Evolutionary conservation across 2,113 vertebrate species (phyloP).

Genomic region (Lepus timidus): DNA sequence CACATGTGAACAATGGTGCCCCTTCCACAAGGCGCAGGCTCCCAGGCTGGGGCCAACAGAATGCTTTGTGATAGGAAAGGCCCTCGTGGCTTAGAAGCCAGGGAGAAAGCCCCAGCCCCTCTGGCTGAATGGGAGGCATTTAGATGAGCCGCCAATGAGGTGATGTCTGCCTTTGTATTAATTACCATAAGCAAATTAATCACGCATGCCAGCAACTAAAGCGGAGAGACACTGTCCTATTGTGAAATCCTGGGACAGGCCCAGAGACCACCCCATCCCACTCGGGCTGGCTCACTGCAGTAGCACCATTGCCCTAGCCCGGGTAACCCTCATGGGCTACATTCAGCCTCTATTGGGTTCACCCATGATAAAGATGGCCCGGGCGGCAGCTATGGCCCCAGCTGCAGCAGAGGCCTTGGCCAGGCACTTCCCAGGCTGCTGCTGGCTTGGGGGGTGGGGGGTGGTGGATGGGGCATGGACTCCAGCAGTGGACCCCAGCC

Average conservation of each 20-base stretch:
- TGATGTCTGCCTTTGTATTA: constrained; percentile 54
- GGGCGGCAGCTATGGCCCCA: too few relatives aligned
- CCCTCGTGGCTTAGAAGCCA: not conserved
- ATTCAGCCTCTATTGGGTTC: not conserved
- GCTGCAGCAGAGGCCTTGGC: not conserved
- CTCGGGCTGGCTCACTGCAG: not conserved
- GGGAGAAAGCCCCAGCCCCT: not conserved
- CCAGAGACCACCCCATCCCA: not conserved
- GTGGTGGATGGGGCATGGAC: too few relatives aligned
- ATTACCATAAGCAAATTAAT: constrained; percentile 59
- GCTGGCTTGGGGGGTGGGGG: too few relatives aligned
- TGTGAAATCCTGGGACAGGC: not conserved
- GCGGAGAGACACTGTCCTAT: not conserved
- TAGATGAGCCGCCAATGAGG: constrained; percentile 18
- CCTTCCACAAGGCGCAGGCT: not conserved
- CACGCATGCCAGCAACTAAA: not conserved
- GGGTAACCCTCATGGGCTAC: rapidly evolving
- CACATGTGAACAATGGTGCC: not conserved
- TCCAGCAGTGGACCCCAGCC: not conserved
- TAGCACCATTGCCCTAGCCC: not conserved
- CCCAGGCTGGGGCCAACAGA: not conserved
- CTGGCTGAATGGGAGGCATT: not conserved
- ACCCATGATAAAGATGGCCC: too few relatives aligned
- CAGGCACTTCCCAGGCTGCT: not conserved
- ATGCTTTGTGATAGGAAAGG: not conserved